phyloP scores from a whole-genome alignment of 2,797 vertebrate genomes.

The Onychomys arenicola region DNA sequence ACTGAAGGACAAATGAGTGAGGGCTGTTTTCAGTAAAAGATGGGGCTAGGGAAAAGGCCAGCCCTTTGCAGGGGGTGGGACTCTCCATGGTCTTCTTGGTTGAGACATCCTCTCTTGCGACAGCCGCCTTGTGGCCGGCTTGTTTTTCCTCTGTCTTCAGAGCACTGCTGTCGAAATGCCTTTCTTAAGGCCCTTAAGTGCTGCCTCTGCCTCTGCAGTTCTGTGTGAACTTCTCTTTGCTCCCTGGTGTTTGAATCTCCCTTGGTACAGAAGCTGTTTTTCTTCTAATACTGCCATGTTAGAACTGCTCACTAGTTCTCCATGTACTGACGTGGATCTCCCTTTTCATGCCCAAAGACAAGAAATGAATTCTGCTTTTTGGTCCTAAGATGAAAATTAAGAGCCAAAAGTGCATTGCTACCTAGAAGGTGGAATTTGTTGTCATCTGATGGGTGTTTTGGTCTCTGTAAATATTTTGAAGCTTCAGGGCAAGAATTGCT shows the following conservation, averaged over 20 bases:
- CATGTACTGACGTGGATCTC: background rate
- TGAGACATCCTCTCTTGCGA: slow-evolving; percentile 28
- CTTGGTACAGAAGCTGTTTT: background rate
- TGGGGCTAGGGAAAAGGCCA: slow-evolving; percentile 22
- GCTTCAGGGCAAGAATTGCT: background rate
- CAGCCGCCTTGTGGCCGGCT: slow-evolving; percentile 8
- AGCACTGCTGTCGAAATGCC: slow-evolving; percentile 31
- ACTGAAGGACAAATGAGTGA: slow-evolving; percentile 60
- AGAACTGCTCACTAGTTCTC: background rate
- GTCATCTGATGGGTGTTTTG: background rate
- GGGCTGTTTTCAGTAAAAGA: slow-evolving; percentile 27
- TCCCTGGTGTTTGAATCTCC: background rate
- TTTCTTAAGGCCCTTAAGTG: slow-evolving; percentile 17
- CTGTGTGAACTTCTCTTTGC: background rate
- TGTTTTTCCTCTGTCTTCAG: slow-evolving; percentile 41
- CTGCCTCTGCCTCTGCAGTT: slow-evolving; percentile 11
- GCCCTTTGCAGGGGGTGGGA: slow-evolving; percentile 20
- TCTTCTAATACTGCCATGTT: background rate
- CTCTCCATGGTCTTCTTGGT: slow-evolving; percentile 26
- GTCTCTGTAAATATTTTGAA: slow-evolving; percentile 37
- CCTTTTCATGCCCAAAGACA: slow-evolving; percentile 40
- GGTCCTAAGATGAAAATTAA: background rate
- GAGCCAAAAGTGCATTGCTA: background rate
- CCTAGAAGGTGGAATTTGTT: background rate
- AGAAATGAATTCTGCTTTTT: background rate